phyloP scores from a whole-genome alignment of 2,888 invertebrate genomes.

The Pterobdella sp. region DNA sequence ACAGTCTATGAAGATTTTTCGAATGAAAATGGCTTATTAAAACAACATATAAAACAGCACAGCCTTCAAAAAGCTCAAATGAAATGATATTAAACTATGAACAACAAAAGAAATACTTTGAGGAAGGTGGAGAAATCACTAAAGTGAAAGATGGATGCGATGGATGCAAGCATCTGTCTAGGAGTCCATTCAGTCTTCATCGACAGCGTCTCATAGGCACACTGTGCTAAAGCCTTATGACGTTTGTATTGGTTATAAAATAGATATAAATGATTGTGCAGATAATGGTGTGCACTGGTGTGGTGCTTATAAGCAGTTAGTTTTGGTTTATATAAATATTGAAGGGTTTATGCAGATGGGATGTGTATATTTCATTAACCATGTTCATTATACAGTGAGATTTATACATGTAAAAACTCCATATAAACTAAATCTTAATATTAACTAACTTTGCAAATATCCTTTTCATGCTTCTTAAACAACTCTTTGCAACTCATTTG shows the following conservation, averaged over 20 bases:
- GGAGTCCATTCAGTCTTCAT: slow-evolving; percentile 33
- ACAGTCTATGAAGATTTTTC: too few species aligned
- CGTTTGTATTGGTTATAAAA: background rate
- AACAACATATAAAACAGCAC: too few species aligned
- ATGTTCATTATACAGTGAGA: background rate
- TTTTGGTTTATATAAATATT: background rate
- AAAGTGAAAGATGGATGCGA: slow-evolving; percentile 45
- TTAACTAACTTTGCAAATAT: slow-evolving; percentile 43
- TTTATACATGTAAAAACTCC: background rate
- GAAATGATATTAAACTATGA: slow-evolving; percentile 13
- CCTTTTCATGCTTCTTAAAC: slow-evolving; percentile 43
- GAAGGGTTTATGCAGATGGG: background rate
- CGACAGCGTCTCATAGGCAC: slow-evolving; percentile 41
- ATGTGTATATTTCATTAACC: background rate
- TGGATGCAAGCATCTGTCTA: slow-evolving; percentile 44
- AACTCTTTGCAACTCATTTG: slow-evolving; percentile 43
- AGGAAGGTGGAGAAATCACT: slow-evolving; percentile 44
- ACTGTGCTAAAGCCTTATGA: slow-evolving; percentile 43
- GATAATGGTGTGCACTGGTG: background rate
- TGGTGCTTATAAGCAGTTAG: background rate
- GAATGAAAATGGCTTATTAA: too few species aligned
- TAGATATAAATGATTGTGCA: background rate
- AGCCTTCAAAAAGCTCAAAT: too few species aligned
- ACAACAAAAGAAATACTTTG: slow-evolving; percentile 38
- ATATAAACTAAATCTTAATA: background rate